Base-by-base conservation (phyloP, 2,797 vertebrate genomes). In the Pampus argenteus region DNA sequence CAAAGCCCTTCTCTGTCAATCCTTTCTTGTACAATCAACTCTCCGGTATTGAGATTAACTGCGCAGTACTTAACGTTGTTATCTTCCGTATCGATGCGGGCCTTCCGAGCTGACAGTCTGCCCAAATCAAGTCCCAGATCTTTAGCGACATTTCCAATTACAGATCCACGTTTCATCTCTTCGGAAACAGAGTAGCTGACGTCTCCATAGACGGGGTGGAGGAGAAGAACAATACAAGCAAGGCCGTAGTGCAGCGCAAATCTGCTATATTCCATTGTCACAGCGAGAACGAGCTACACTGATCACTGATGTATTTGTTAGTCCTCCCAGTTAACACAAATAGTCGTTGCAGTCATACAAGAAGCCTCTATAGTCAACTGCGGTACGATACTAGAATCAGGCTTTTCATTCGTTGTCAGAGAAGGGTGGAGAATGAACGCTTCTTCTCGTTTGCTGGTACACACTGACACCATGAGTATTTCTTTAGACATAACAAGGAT, bases 1-100 rank as follows among this genome's bases (percentile, higher is more conserved):
- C 92, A 92, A 52, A 91, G 80, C 22, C 42, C 79, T 23, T 93
- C 91, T 66, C 91, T 79, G 60, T 92, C 88, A 0, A 90, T 92
- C 62, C 82, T 78, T 28, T 87, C 83, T 6, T 70, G 72, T 0
- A 90, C 79, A 7, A 78, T 13, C 58, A 92, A 25, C 11, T 86
- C 79, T 25, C 90, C 91, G 13, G 78, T 91, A 14, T 67, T 81
- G 4, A 75, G 28, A 22, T 86, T 82, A 0, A 90, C 23, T 1
- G 62, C 65, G 52, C 86, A 81, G 54, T 80, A 90, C 9, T 79
- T 28, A 0, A 48, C 59, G 10, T 9, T 64, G 50, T 66, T 66
- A 2, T 73, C 87, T 2, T 88, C 86, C 0, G 68, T 71, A 54
- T 90, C 82, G 5, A 92, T 65, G 5, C 91, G 91, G 2, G 86